Base-by-base conservation (phyloP, 2,113 vertebrate species). In the Leptodactylus fuscus region DNA sequence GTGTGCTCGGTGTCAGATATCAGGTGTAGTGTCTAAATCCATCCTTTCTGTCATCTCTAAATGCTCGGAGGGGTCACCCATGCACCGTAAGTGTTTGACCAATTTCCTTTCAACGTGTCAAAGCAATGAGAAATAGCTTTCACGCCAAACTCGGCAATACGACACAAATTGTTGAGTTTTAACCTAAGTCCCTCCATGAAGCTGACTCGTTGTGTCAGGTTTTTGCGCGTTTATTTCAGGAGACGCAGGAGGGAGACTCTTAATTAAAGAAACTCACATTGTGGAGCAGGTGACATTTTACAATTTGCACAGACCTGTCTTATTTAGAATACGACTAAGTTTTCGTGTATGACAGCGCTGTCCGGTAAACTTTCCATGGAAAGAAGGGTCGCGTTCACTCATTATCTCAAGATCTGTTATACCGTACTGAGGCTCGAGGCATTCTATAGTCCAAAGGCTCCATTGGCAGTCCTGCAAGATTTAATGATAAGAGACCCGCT, bases 21-120 rank as follows among this genome's bases (percentile, higher is more conserved):
- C 24, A 75, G 74, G 74, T 76, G 11, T 76, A 48, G 20, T 76
- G 48, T 51, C 48, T 51, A 29, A 51, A 51, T 76, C 7, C 8
- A 46, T 51, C 51, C 29, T 76, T 49, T 32, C 48, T 76, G 74
- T 76, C 46, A 76, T 27, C 74, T 49, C 15, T 18, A 76, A 76
- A 51, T 4, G 29, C 74, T 76, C 48, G 10, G 48, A 51, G 46
- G 65, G 74, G 74, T 76, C 74, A 76, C 18, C 16, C 16, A n/a
- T 32, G 27, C 29, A n/a, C n/a, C n/a, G 74, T 18, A 51, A 76
- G 27, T 51, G 48, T 76, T 76, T 76, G 46, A 76, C 74, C 74
- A 76, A 51, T 76, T 76, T 76, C 46, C 48, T 76, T 76, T 76
- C 74, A 76, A 76, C 5, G 18, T 76, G 74, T 76, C 74, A 76